Evolutionary conservation across 2,797 vertebrate genomes (phyloP), one percentile per base, ranked within the genome.

Genomic region (Hypotaenidia okinawae): DNA sequence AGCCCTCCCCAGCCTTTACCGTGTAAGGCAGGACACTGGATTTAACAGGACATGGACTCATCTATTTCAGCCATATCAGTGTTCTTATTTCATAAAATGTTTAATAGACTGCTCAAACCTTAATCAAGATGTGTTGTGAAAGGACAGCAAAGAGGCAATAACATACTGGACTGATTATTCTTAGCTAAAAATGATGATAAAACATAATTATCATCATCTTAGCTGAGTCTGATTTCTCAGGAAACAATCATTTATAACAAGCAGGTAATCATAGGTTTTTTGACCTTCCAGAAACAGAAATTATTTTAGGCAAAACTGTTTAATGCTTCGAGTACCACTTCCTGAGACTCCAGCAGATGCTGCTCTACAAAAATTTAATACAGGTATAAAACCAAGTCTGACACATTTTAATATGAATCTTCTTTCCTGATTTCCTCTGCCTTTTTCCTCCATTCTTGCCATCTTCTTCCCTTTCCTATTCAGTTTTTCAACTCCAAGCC

Each of bases 181-280:
- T n/a, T 47, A 27, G 28, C 24, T 55, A 78, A 64, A 35, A 85
- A 87, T 76, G 32, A 77, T 14, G 13, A 66, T 74, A 28, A 93
- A 84, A 94, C 96, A 76, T 33, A 92, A 54, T 87, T 43, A 96
- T 75, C 72, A 96, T 75, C 72, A 84, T 41, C 74, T 79, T 81
- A 78, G 82, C 25, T 72, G 41, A 96, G 77, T 51, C 74, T 78
- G 61, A 69, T 37, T 81, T 97, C 73, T 70, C 59, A 86, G 59
- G 73, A 97, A 93, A 84, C 43, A 61, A 81, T 39, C 3, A 80
- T 91, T 95, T 73, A 85, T 75, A 85, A 95, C 93, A 49, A 90
- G 33, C 51, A 84, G 10, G 54, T 89, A 96, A 95, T 81, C n/a
- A 93, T 77, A 75, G 17, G 8, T 9, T 70, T 95, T 83, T 30